Base-by-base conservation (phyloP, 2,113 vertebrate genomes). In the Salminus brasiliensis region DNA sequence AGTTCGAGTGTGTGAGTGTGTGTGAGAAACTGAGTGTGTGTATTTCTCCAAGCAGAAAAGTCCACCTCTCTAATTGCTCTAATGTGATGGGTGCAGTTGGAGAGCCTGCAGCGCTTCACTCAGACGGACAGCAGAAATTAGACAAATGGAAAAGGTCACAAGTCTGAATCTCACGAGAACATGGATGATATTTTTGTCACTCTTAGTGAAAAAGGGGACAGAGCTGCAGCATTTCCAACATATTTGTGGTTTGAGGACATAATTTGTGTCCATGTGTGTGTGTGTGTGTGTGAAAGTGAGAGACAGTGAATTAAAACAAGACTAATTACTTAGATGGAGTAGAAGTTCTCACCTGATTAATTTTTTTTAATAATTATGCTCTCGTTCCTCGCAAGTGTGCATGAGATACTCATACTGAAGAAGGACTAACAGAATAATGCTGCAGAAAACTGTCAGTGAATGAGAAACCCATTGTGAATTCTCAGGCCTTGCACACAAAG, bases 61-160 rank as follows among this genome's bases (percentile, higher is more conserved):
- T 81, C 76, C 76, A 79, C 47, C 72, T 86, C 81, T 81, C 88
- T 93, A 92, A 92, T 90, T 91, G 88, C 88, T 87, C 80, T 89
- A 88, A 89, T 91, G 82, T 87, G 91, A 91, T 88, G 87, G 86
- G 83, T 39, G n/a, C 53, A 71, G 45, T 47, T 32, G 0, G 72
- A 85, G 85, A 90, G 83, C 83, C 88, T 86, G 80, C 85, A 74
- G 87, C 66, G 86, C 87, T 83, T 78, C 43, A 82, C 82, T 84
- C 85, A 85, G 88, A 88, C 87, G 84, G 82, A 87, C 90, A 82
- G 87, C 86, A 74, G 76, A 81, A 87, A 81, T 84, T 55, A 52
- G 81, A 83, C 62, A 83, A 85, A 72, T 74, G 63, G 45, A 72
- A 74, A 80, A 83, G 82, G 88, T 88, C 85, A 85, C 70, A 80